phyloP scores from a whole-genome alignment of 2,888 invertebrate genomes.

The Latrodectus hesperus region DNA sequence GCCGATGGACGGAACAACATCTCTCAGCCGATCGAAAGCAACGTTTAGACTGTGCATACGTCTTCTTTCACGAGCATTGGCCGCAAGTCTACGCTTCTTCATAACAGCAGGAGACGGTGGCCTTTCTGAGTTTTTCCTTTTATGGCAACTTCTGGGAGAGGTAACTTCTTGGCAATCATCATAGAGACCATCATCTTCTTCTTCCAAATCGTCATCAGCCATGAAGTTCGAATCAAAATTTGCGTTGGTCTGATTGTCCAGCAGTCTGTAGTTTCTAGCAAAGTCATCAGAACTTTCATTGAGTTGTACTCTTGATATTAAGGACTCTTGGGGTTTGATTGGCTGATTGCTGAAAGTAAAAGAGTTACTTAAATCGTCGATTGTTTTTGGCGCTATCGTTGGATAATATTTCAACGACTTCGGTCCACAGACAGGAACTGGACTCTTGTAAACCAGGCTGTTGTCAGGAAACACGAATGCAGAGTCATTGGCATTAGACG shows the following conservation, averaged over 20 bases:
- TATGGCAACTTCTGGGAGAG: conserved; percentile 21
- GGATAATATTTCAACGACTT: conserved; percentile 21
- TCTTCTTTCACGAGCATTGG: conserved; percentile 92
- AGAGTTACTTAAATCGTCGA: conserved; percentile 44
- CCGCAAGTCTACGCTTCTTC: conserved; percentile 88
- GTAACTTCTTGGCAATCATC: conserved; percentile 27
- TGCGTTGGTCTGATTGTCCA: background rate
- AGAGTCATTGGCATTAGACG: background rate
- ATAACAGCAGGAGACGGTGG: conserved; percentile 78
- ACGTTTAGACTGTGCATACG: conserved; percentile 96
- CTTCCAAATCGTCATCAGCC: conserved; percentile 23
- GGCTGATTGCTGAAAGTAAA: conserved; percentile 38
- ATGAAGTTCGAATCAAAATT: conserved; percentile 5
- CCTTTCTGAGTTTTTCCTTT: conserved; percentile 36
- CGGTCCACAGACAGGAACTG: background rate
- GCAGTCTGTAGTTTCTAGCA: background rate
- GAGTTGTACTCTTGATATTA: background rate
- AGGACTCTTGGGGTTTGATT: conserved; percentile 5
- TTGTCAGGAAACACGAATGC: conserved; percentile 47
- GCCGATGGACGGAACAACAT: conserved; percentile 91
- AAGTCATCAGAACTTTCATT: background rate
- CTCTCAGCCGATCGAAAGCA: conserved; percentile 92
- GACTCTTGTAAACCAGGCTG: background rate
- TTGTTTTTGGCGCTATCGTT: conserved; percentile 51
- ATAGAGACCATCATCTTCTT: conserved; percentile 39